A percentile compares a stretch with the other conserved stretches of the same genome.
Conservation (phyloP, 2,113 vertebrate species). For the Pavo muticus region DNA sequence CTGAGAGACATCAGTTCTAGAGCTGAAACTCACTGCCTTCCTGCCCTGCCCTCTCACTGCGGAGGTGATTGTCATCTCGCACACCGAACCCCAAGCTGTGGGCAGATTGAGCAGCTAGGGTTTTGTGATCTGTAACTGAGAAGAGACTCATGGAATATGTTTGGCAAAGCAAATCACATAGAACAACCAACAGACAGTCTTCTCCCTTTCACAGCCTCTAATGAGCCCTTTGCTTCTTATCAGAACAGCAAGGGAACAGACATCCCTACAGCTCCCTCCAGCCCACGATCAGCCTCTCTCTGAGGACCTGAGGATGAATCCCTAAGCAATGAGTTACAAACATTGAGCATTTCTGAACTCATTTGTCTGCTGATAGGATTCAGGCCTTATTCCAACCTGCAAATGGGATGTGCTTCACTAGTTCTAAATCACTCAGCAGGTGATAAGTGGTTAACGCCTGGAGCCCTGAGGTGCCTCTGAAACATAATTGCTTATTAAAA, state of each 20-base stretch:
- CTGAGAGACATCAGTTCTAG: neutral
- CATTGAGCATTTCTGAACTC: slow-evolving; percentile 3
- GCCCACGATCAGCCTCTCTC: neutral
- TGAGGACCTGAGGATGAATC: neutral
- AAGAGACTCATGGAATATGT: neutral
- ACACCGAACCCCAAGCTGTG: accelerated
- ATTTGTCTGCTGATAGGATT: slow-evolving; percentile 43
- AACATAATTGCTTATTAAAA: slow-evolving; percentile 63
- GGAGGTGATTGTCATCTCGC: neutral
- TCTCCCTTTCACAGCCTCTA: slow-evolving; percentile 20
- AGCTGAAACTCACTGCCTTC: neutral
- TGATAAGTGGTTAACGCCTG: slow-evolving; percentile 50
- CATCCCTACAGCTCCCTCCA: neutral
- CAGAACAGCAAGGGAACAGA: slow-evolving; percentile 10
- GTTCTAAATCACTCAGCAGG: slow-evolving; percentile 45
- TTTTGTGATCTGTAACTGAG: neutral
- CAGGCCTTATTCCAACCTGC: neutral
- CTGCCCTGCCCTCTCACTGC: neutral
- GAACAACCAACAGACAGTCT: neutral
- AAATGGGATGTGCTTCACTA: slow-evolving; percentile 29
- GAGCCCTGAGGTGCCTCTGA: slow-evolving; percentile 55
- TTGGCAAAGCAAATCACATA: neutral
- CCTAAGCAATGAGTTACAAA: slow-evolving; percentile 8
- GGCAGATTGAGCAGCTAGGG: neutral
- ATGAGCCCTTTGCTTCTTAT: slow-evolving; percentile 4